These are phyloP conservation scores for Calameuta idolon DNA, from an alignment of 2,888 invertebrate species.

Conservation along the genomic window DNA sequence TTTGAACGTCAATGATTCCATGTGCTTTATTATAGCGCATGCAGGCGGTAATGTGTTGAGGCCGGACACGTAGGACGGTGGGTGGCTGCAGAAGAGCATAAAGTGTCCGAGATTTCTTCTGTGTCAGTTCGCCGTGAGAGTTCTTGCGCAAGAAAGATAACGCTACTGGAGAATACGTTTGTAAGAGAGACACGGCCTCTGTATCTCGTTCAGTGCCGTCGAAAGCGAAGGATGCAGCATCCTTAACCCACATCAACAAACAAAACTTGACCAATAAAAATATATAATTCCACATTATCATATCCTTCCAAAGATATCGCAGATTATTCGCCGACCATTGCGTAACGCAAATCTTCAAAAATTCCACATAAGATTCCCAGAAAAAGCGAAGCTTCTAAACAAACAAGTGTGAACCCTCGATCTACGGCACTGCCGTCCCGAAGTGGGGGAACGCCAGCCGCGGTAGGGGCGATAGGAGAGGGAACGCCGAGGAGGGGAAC, in stretches of 20 bases:
- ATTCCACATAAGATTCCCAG: neutral
- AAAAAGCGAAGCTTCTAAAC: neutral
- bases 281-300: neutral
- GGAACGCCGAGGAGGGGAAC: constrained; percentile 25
- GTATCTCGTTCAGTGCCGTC: neutral
- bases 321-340: neutral
- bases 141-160: neutral
- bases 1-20: constrained; percentile 20
- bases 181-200: neutral
- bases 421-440: neutral
- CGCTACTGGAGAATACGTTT: neutral
- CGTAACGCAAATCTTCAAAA: neutral
- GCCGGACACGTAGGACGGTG: neutral
- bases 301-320: neutral
- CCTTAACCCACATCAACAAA: neutral
- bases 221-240: neutral
- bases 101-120: constrained; percentile 3
- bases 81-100: neutral
- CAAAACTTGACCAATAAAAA: neutral
- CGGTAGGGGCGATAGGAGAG: neutral
- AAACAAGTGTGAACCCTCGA: neutral
- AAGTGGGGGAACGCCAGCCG: neutral
- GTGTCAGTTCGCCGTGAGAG: constrained; percentile 7
- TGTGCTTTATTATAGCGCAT: constrained; percentile 21
- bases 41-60: constrained; percentile 4